phyloP scores from a whole-genome alignment of 1,140 invertebrate species.

The Temnothorax curvispinosus region DNA sequence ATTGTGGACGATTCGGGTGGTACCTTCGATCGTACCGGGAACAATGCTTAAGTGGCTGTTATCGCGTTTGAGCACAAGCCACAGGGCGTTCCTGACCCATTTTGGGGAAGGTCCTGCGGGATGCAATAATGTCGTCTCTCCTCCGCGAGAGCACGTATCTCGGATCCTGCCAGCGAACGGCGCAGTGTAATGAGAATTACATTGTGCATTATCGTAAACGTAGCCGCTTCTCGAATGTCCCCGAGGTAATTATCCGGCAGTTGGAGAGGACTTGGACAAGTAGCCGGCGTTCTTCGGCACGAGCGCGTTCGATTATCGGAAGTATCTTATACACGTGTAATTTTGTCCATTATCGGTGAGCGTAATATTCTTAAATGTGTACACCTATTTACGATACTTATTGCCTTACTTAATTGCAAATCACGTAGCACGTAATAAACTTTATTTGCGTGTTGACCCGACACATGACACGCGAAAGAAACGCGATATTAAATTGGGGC shows the following conservation, averaged over 20 bases:
- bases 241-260: slow-evolving; percentile 41
- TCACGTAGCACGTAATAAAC: neutral
- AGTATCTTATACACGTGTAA: neutral
- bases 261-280: slow-evolving; percentile 28
- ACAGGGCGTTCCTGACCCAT: slow-evolving; percentile 70
- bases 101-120: slow-evolving; percentile 58
- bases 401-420: neutral
- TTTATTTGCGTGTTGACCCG: neutral
- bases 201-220: slow-evolving; percentile 70
- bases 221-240: slow-evolving; percentile 39
- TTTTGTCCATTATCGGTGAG: neutral
- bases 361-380: neutral
- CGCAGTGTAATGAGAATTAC: slow-evolving; percentile 66
- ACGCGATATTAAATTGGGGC: neutral
- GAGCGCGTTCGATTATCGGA: slow-evolving; percentile 26
- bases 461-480: neutral
- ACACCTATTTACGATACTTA: neutral
- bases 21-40: slow-evolving; percentile 54
- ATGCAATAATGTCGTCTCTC: slow-evolving; percentile 67
- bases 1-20: slow-evolving; percentile 62
- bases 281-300: slow-evolving; percentile 47
- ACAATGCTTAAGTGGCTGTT: slow-evolving; percentile 74
- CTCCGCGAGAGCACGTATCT: slow-evolving; percentile 52
- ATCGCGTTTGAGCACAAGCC: slow-evolving; percentile 70
- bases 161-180: slow-evolving; percentile 34